Base-by-base conservation (phyloP, 2,888 invertebrate genomes). In the Osmoderma eremita region DNA sequence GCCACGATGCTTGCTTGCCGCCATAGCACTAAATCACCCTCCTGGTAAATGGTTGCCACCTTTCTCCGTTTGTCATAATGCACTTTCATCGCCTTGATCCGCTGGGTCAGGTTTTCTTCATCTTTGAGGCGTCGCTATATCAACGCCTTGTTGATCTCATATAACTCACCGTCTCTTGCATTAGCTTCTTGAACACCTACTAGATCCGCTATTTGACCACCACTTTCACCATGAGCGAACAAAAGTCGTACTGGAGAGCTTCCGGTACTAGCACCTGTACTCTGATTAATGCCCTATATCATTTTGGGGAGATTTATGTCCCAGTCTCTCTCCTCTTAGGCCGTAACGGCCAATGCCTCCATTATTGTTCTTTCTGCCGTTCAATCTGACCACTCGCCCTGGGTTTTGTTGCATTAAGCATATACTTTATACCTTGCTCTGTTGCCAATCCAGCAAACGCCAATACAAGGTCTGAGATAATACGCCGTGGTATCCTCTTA, bases 201-300 rank as follows among this genome's bases (percentile, higher is more conserved):
- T 61, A 70, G 53, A 22, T 70, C 69, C 15, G 65, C 67, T 36
- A 69, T 41, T 22, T n/a, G 20, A 38, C 71, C 72, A 10, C 39
- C n/a, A n/a, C n/a, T n/a, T n/a, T n/a, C n/a, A n/a, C n/a, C 12
- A 58, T 74, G 72, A 1, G 73, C 70, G 20, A 76, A 75, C 66
- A 77, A 63, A 0, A 75, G 67, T 39, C 77, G 71, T 13, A 73
- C 70, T 3, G 76, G 77, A 5, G 74, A 70, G 5, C 73, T 71
- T 18, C 70, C 67, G 3, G 68, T 76, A 38, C 73, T 75, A 58
- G 70, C 71, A 42, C 75, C 73, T 0, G 67, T 18, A 0, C 73
- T 74, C 61, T 76, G 74, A 62, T 77, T 78, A 6, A 78, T 65
- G 2, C 73, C 78, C 70, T 75, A 76, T 13, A 77, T 73, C 51